phyloP scores from a whole-genome alignment of 2,888 invertebrate species.

The Micoletzkya japonica region DNA sequence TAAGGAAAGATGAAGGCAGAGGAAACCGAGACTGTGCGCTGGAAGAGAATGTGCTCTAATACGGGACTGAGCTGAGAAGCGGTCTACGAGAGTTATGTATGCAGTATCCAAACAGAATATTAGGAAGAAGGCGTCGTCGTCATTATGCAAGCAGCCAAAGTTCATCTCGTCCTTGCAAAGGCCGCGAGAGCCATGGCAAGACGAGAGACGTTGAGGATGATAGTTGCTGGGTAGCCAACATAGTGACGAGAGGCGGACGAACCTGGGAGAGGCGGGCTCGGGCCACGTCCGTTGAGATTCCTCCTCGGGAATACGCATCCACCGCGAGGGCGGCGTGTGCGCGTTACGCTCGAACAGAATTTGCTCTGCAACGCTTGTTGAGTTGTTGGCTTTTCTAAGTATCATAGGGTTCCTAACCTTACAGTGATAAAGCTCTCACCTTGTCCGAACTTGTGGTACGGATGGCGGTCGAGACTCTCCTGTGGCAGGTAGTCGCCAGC shows the following conservation, averaged over 20 bases:
- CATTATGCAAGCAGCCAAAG: too few species aligned
- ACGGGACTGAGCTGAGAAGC: conserved; percentile 4
- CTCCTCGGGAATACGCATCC: conserved; percentile 47
- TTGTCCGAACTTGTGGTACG: conserved; percentile 53
- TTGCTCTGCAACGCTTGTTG: conserved; percentile 41
- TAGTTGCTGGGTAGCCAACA: too few species aligned
- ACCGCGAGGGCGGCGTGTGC: conserved; percentile 61
- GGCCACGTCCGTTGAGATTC: conserved; percentile 37
- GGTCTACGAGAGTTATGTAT: not conserved
- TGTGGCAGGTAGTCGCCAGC: conserved; percentile 33
- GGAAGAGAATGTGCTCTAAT: too few species aligned
- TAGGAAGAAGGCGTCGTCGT: too few species aligned
- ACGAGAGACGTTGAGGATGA: too few species aligned
- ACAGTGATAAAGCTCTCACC: conserved; percentile 28
- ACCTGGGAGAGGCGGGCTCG: conserved; percentile 21
- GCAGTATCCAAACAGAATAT: not conserved
- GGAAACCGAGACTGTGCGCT: too few species aligned
- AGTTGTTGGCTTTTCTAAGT: too few species aligned
- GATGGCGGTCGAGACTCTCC: conserved; percentile 32
- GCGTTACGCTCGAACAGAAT: conserved; percentile 55
- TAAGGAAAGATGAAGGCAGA: too few species aligned
- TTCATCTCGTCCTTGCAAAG: too few species aligned
- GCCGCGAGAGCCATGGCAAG: too few species aligned
- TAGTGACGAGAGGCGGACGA: too few species aligned
- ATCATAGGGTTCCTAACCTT: not conserved